Evolutionary conservation across 2,797 vertebrate species (phyloP).

Genomic region (Distichodus sexfasciatus): DNA sequence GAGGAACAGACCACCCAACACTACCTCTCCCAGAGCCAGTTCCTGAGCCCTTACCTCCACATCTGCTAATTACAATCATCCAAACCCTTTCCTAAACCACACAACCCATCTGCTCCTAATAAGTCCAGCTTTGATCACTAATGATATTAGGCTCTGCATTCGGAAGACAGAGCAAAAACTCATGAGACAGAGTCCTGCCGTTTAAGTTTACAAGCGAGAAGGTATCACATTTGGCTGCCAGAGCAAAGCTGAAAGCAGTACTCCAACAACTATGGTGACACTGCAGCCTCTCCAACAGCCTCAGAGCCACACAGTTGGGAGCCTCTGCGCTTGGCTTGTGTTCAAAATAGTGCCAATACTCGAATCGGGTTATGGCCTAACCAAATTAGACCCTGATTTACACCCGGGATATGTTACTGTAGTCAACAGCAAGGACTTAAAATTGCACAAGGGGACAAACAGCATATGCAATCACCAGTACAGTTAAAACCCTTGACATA

Average conservation of each 20-base stretch:
- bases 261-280: too few species aligned
- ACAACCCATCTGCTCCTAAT: constrained; percentile 38
- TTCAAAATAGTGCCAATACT: too few species aligned
- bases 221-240: constrained; percentile 15
- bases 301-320: too few species aligned
- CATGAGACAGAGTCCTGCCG: constrained; percentile 31
- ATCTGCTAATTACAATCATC: constrained; percentile 43
- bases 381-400: too few species aligned
- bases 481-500: too few species aligned
- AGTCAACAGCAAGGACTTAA: too few species aligned
- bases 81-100: constrained; percentile 26
- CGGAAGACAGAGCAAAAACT: constrained; percentile 30
- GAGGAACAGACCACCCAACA: constrained; percentile 31
- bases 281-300: too few species aligned
- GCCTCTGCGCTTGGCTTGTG: too few species aligned
- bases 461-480: too few species aligned
- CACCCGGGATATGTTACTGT: too few species aligned
- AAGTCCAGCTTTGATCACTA: constrained; percentile 33
- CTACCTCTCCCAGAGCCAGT: neutral
- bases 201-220: constrained; percentile 27
- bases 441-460: too few species aligned
- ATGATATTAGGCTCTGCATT: constrained; percentile 20
- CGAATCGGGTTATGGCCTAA: too few species aligned
- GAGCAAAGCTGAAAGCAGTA: constrained; percentile 13
- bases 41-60: constrained; percentile 10